Conservation (phyloP, 2,797 vertebrate species). For the Salmo trutta region DNA sequence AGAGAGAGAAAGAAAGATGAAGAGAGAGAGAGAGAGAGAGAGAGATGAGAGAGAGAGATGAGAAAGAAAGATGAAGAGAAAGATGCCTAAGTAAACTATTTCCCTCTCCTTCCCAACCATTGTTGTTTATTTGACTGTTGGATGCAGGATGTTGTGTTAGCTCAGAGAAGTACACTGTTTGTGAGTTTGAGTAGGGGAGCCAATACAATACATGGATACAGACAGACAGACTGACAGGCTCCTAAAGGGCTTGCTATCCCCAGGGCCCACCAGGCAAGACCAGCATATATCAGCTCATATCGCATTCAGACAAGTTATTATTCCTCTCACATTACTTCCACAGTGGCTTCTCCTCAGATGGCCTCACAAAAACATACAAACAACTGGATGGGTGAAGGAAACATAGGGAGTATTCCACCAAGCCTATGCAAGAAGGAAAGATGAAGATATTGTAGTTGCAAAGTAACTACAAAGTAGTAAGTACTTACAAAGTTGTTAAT, state of each 20-base stretch:
- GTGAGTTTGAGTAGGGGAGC: not conserved
- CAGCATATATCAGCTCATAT: not conserved
- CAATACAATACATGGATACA: not conserved
- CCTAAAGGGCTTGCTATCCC: not conserved
- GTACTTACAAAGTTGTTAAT: too few species aligned
- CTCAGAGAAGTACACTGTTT: not conserved
- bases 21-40: not conserved
- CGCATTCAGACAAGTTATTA: not conserved
- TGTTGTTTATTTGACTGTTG: not conserved
- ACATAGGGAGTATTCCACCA: not conserved
- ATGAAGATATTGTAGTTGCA: not conserved
- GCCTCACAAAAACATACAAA: not conserved
- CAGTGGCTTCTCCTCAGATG: not conserved
- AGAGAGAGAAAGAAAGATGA: not conserved
- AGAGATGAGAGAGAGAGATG: not conserved
- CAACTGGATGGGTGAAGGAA: not conserved
- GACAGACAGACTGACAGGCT: not conserved
- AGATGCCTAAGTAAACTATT: not conserved
- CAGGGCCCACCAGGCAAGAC: conserved; percentile 1
- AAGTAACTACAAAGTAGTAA: too few species aligned
- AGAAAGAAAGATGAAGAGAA: not conserved
- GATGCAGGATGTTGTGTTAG: not conserved
- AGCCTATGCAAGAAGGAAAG: not conserved
- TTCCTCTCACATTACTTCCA: not conserved
- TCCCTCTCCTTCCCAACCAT: not conserved